Evolutionary conservation across 2,113 vertebrate species (phyloP), one percentile per base, ranked within the genome.

Genomic region (Gymnobelideus leadbeateri): DNA sequence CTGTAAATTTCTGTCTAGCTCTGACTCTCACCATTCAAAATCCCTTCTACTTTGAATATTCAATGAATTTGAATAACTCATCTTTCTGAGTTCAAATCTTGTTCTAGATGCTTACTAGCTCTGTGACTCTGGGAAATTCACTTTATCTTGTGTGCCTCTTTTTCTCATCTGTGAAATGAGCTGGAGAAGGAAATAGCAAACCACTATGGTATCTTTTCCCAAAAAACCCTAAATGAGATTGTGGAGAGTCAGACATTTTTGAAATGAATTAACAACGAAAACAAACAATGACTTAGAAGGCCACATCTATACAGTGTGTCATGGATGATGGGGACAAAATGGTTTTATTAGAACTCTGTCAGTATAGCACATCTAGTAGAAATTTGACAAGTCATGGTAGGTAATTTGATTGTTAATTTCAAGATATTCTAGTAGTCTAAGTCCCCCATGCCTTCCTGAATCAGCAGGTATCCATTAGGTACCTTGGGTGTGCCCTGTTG

Each of bases 151-250:
- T 68, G 14, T 68, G 11, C 19, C 10, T 96, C 84, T 25, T 52
- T 93, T 97, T 97, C 2, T 91, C 89, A 94, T 92, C 91, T 96
- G 19, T 89, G 91, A 97, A 89, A 92, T 37, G 12, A 68, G 61
- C 61, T 37, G 31, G 28, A 61, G 11, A 16, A 68, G 31, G 12
- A 16, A 16, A 14, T 68, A 12, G 14, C 31, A 68, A 16, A 68
- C 31, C 31, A 37, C 3, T 68, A 12, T 3, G 16, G 11, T 68
- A 68, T 61, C 31, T 68, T 31, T 68, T 12, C 12, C 61, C 3
- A 51, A 51, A 49, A 61, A 61, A 61, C 28, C 26, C 28, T 3
- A 61, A 31, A 61, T 61, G 28, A 8, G 28, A 61, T 61, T 0
- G 11, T 8, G 10, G 2, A 31, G 26, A 31, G 9, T 61, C 28